Evolutionary conservation across 2,797 vertebrate species (phyloP), one percentile per base, ranked within the genome.

Genomic region (Garrulus glandarius): DNA sequence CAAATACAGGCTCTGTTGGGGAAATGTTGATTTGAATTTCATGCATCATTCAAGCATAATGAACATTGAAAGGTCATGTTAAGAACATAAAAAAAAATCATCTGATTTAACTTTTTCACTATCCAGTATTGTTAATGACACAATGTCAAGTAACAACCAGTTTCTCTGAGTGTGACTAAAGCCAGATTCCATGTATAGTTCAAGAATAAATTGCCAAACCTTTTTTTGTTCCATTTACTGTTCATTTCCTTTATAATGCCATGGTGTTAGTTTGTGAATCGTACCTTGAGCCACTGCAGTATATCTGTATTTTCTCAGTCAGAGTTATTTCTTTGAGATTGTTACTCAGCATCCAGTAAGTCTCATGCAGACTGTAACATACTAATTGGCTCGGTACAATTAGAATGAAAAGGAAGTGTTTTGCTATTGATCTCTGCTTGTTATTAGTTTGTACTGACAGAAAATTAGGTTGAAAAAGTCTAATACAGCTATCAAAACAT

Each of bases 71-170:
- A 93, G 78, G 69, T 93, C 67, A 47, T 49, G n/a, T 36, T 69
- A 93, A 79, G 78, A 93, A 79, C 65, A 55, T 74, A 65, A 22
- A 71, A 43, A 61, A 86, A 91, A 80, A 72, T 60, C 37, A 56
- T 85, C 61, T 83, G 57, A 84, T 92, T 74, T 85, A 68, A 91
- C 84, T 94, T 95, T 96, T 79, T 86, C 36, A 34, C 64, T 85
- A 8, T 81, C 19, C 63, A 55, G 1, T 90, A 39, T 83, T 65
- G 32, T 81, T 89, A 77, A 77, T 95, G 93, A 87, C 36, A 23
- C 30, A 52, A 36, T 47, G 55, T 70, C 72, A 82, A 70, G 77
- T 36, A 87, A 87, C 46, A 63, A 85, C 14, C 22, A 39, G 26
- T 61, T 88, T 65, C 43, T 86, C 29, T 47, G 86, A 90, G 23